A percentile compares a stretch with the other conserved stretches of the same genome.
phyloP scores from a whole-genome alignment of 2,113 vertebrate species.

The Rafetus swinhoei region DNA sequence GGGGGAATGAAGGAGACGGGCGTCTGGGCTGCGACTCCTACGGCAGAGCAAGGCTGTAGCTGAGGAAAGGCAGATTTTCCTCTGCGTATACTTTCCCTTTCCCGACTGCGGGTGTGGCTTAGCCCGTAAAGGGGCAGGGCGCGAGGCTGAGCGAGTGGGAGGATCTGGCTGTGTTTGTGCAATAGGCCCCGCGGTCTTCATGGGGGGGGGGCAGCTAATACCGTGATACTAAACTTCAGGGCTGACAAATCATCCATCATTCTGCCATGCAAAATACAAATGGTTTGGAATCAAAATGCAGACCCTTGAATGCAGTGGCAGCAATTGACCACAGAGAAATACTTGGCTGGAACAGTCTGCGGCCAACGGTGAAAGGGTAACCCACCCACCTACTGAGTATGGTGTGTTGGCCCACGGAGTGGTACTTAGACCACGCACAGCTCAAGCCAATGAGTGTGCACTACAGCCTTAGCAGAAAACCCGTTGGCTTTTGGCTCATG shows the following conservation, averaged over 20 bases:
- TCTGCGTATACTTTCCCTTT: not conserved
- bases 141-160: not conserved
- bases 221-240: constrained; percentile 43
- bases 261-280: constrained; percentile 10
- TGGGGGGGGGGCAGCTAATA: not conserved
- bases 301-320: constrained; percentile 35
- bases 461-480: no score
- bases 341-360: not conserved
- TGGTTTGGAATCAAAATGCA: constrained; percentile 2
- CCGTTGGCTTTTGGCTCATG: no score
- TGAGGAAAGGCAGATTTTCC: not conserved
- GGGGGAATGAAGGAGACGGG: no score
- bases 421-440: no score
- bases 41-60: not conserved
- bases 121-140: not conserved
- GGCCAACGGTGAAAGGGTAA: not conserved
- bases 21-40: not conserved
- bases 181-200: not conserved
- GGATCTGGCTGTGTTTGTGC: not conserved
- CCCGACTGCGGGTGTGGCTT: not conserved
- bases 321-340: not conserved
- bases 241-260: not conserved
- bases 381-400: no score
- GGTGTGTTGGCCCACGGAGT: no score
- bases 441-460: no score